Conservation (phyloP, 2,888 invertebrate species). For the Suillia variegata region DNA sequence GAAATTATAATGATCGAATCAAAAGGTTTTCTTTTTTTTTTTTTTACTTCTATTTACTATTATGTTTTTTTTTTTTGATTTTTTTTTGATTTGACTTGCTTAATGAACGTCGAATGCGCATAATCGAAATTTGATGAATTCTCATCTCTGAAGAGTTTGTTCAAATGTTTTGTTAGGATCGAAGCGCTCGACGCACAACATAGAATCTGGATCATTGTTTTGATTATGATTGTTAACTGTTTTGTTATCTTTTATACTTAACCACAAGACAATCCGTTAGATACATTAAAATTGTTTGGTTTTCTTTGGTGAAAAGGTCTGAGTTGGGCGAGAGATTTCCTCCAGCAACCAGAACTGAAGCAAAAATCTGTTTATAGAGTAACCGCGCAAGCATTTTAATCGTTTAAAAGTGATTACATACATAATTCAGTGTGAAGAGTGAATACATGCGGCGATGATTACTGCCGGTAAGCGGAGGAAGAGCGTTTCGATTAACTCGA, state of each 20-base stretch:
- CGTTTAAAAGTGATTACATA: no score
- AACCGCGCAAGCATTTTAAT: no score
- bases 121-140: constrained; percentile 18
- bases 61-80: not conserved
- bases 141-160: not conserved
- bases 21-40: constrained; percentile 41
- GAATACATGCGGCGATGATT: no score
- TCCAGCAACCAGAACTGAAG: no score
- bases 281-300: not conserved
- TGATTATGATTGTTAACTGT: constrained; percentile 3
- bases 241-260: not conserved
- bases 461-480: no score
- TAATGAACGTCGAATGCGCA: constrained; percentile 47
- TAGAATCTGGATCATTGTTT: not conserved
- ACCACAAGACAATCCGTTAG: not conserved
- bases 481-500: no score
- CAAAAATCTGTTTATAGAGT: no score
- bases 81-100: constrained; percentile 47
- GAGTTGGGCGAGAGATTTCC: not conserved
- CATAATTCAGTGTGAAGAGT: no score
- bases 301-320: not conserved
- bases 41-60: not conserved
- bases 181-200: no score
- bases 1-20: constrained; percentile 50
- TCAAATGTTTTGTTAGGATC: not conserved